A percentile compares a stretch with the other conserved stretches of the same genome.
Evolutionary conservation across 1,140 invertebrate species (phyloP).

Genomic region (Andrena cerasifolii): DNA sequence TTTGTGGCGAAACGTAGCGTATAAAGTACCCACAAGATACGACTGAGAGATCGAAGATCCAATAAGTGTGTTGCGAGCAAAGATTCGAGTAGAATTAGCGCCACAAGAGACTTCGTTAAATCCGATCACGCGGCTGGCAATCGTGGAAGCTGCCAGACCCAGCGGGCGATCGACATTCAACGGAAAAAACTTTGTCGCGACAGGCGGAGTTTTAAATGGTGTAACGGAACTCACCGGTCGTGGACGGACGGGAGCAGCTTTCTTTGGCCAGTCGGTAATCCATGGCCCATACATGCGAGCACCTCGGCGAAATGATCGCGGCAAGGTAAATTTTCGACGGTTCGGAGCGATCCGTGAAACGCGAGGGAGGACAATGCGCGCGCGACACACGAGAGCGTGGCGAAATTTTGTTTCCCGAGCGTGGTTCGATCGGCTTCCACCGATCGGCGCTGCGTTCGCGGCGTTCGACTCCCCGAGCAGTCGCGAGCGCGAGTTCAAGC

Average conservation of each 20-base stretch:
- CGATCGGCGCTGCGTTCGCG: conserved; percentile 45
- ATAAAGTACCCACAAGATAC: no score
- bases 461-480: conserved; percentile 46
- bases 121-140: no score
- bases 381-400: background rate
- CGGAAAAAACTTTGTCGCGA: background rate
- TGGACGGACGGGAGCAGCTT: background rate
- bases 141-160: background rate
- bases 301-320: background rate
- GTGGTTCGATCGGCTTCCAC: conserved; percentile 49
- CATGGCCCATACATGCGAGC: no score
- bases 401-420: conserved; percentile 50
- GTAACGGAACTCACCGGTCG: background rate
- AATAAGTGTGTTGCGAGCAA: no score
- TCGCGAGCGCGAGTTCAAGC: conserved; percentile 69
- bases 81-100: no score
- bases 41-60: no score
- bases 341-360: background rate
- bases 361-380: background rate
- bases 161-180: no score
- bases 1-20: no score
- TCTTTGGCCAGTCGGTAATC: no score
- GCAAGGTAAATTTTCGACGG: background rate
- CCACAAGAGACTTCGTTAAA: no score
- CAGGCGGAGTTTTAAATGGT: background rate